phyloP scores from a whole-genome alignment of 2,888 invertebrate species.

The Athrips mouffetella region DNA sequence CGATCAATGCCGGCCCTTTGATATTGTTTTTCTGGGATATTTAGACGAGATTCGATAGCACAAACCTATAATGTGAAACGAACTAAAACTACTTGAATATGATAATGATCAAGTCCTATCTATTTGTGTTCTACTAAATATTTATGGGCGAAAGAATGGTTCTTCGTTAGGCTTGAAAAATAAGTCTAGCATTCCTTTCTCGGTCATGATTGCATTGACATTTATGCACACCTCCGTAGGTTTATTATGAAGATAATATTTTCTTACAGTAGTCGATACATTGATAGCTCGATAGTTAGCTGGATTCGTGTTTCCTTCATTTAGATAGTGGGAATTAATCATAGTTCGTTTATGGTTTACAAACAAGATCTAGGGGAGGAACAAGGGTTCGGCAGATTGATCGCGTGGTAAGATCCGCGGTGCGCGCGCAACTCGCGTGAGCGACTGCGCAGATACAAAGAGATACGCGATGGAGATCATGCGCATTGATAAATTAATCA shows the following conservation, averaged over 20 bases:
- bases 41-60: constrained; percentile 52
- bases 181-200: constrained; percentile 8
- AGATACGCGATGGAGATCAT: constrained; percentile 61
- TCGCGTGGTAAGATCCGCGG: constrained; percentile 49
- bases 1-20: constrained; percentile 57
- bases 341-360: constrained; percentile 46
- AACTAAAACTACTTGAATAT: constrained; percentile 29
- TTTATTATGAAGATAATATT: constrained; percentile 17
- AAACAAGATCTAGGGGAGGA: constrained; percentile 44
- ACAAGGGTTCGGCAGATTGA: constrained; percentile 32
- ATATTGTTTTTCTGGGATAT: constrained; percentile 59
- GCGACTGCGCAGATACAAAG: constrained; percentile 51
- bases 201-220: constrained; percentile 28
- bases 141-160: constrained; percentile 27
- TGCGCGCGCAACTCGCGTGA: constrained; percentile 47
- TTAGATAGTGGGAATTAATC: constrained; percentile 46
- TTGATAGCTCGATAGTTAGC: too few relatives aligned
- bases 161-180: constrained; percentile 19
- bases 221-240: constrained; percentile 17
- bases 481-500: constrained; percentile 67
- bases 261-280: constrained; percentile 15
- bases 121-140: constrained; percentile 32
- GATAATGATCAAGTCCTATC: constrained; percentile 33
- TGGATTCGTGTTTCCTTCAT: constrained; percentile 27
- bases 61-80: constrained; percentile 29